Evolutionary conservation across 2,797 vertebrate species (phyloP).

Genomic region (Glossophaga mutica): DNA sequence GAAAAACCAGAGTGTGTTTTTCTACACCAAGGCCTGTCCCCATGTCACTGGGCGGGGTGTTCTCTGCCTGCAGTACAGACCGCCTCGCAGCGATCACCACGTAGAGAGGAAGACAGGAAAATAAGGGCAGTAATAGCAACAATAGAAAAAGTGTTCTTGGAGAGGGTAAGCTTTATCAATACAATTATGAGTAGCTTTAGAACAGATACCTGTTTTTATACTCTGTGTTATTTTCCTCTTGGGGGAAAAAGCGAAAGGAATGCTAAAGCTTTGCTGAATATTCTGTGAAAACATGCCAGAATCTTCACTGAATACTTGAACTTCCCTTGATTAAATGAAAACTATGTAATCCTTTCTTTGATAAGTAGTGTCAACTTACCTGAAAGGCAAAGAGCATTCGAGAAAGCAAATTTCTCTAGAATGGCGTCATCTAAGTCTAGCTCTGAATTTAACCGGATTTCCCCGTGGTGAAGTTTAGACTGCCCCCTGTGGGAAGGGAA

Average conservation of each 20-base stretch:
- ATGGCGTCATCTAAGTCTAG: slow-evolving; percentile 87
- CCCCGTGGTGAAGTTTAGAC: slow-evolving; percentile 92
- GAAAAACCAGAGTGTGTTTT: background rate
- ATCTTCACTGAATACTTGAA: background rate
- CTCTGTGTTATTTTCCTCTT: background rate
- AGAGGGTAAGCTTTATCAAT: background rate
- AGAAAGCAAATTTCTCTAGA: slow-evolving; percentile 98
- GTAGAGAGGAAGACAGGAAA: background rate
- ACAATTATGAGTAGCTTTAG: no score
- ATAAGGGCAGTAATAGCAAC: background rate
- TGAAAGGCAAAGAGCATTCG: slow-evolving; percentile 95
- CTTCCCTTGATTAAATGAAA: background rate
- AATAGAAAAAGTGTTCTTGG: background rate
- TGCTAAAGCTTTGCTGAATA: background rate
- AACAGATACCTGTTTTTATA: background rate
- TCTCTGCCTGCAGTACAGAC: background rate
- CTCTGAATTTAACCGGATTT: slow-evolving; percentile 89
- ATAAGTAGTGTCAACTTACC: slow-evolving; percentile 82
- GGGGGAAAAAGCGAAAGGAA: background rate
- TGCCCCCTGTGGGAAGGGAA: slow-evolving; percentile 86
- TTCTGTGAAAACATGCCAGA: background rate
- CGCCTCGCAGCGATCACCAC: no score
- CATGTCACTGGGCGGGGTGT: background rate
- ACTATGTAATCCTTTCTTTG: background rate
- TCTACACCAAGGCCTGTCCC: background rate